phyloP scores from a whole-genome alignment of 2,113 vertebrate genomes.

The Oxyruncus cristatus region DNA sequence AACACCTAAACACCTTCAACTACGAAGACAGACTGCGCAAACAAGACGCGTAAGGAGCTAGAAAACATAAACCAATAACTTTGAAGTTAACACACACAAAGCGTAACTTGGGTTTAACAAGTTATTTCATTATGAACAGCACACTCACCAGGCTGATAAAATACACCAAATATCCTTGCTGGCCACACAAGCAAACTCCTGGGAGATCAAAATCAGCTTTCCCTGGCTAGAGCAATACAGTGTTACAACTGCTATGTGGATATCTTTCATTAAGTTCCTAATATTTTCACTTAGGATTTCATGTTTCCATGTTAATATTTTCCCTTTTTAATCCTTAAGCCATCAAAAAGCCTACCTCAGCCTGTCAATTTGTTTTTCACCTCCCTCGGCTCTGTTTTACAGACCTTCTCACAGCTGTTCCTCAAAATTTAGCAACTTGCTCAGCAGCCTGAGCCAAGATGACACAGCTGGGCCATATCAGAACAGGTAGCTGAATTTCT shows the following conservation, averaged over 20 bases:
- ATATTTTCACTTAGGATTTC: not conserved
- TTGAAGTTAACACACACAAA: not conserved
- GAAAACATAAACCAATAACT: not conserved
- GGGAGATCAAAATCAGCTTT: not conserved
- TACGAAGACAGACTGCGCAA: not conserved
- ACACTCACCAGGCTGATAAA: not conserved
- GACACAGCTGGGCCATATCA: not conserved
- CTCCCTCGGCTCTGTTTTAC: not conserved
- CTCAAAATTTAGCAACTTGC: not conserved
- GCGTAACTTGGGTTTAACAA: not conserved
- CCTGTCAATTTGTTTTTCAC: not conserved
- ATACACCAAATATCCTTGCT: not conserved
- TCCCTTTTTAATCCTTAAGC: not conserved
- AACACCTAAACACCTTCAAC: not conserved
- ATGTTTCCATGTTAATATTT: fast-evolving
- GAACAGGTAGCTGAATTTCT: not conserved
- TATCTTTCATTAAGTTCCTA: not conserved
- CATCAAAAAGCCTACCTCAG: not conserved
- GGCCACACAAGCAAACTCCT: not conserved
- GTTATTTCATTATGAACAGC: not conserved
- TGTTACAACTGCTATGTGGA: fast-evolving
- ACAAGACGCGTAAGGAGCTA: fast-evolving
- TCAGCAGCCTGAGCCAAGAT: not conserved
- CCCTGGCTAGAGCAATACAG: not conserved
- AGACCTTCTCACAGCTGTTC: not conserved